Percentiles rank a stretch among this genome's conserved stretches.
phyloP scores from a whole-genome alignment of 2,888 invertebrate species.

The Spatulosminthurus flaviceps region DNA sequence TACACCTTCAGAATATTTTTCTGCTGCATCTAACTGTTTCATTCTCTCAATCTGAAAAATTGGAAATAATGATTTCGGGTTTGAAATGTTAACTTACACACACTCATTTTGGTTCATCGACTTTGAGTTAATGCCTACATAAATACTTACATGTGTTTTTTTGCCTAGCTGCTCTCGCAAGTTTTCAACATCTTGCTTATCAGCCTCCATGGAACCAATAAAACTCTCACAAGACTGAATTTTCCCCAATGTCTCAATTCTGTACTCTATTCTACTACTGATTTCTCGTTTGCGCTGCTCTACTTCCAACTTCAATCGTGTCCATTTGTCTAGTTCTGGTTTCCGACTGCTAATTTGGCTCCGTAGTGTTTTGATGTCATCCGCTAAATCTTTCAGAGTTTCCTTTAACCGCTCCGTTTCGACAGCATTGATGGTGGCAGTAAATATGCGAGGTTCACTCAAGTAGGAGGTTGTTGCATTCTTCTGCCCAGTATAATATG shows the following conservation, averaged over 20 bases:
- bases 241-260: background rate
- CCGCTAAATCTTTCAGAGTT: constrained; percentile 46
- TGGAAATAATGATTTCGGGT: background rate
- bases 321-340: constrained; percentile 34
- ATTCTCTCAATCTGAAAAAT: background rate
- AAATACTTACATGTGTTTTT: constrained; percentile 50
- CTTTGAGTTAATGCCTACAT: too few species aligned
- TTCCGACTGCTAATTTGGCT: constrained; percentile 49
- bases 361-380: constrained; percentile 53
- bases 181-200: constrained; percentile 49
- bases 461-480: constrained; percentile 41
- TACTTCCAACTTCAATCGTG: constrained; percentile 37
- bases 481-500: constrained; percentile 44
- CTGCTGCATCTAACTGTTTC: background rate
- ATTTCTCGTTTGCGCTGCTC: constrained; percentile 53
- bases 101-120: too few species aligned
- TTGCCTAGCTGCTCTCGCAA: constrained; percentile 36
- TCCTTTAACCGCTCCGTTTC: constrained; percentile 54
- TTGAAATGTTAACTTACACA: too few species aligned
- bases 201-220: background rate
- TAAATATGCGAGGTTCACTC: constrained; percentile 55
- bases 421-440: constrained; percentile 57
- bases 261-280: constrained; percentile 45
- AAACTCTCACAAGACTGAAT: background rate
- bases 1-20: background rate